A percentile compares a stretch with the other conserved stretches of the same genome.
These are phyloP conservation scores for Mantis religiosa DNA, from an alignment of 2,888 invertebrate genomes.

Conservation along the genomic window DNA sequence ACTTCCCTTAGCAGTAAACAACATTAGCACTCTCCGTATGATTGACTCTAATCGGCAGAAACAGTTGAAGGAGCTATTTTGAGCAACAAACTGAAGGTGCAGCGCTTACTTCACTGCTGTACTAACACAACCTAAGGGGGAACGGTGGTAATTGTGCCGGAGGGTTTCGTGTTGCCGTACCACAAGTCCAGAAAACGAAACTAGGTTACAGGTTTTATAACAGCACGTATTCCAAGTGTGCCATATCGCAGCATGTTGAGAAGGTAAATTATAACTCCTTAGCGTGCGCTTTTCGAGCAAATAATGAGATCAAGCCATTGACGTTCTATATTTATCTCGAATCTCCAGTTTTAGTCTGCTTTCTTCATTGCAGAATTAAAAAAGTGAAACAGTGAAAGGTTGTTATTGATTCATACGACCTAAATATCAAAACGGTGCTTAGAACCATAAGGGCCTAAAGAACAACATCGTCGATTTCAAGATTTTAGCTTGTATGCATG, in stretches of 20 bases:
- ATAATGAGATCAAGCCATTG: not conserved
- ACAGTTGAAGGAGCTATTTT: not conserved
- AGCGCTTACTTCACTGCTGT: not conserved
- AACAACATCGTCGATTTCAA: too few relatives aligned
- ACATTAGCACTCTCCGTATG: not conserved
- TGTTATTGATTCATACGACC: not conserved
- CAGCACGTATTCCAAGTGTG: not conserved
- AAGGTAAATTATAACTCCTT: not conserved
- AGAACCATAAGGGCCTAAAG: too few relatives aligned
- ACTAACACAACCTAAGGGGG: not conserved
- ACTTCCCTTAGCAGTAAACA: too few relatives aligned
- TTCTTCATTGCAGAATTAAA: not conserved
- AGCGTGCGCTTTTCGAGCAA: not conserved
- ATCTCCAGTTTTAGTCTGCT: not conserved
- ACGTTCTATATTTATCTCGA: not conserved
- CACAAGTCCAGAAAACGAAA: not conserved
- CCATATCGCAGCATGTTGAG: not conserved
- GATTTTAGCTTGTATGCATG: too few relatives aligned
- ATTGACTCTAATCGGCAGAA: not conserved
- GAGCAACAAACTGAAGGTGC: not conserved
- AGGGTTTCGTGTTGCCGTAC: not conserved
- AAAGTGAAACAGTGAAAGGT: not conserved
- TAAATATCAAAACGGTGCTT: too few relatives aligned
- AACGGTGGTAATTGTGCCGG: not conserved
- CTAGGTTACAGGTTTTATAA: not conserved